Conservation (phyloP, 2,888 invertebrate genomes). For the Lepidonotus clava region DNA sequence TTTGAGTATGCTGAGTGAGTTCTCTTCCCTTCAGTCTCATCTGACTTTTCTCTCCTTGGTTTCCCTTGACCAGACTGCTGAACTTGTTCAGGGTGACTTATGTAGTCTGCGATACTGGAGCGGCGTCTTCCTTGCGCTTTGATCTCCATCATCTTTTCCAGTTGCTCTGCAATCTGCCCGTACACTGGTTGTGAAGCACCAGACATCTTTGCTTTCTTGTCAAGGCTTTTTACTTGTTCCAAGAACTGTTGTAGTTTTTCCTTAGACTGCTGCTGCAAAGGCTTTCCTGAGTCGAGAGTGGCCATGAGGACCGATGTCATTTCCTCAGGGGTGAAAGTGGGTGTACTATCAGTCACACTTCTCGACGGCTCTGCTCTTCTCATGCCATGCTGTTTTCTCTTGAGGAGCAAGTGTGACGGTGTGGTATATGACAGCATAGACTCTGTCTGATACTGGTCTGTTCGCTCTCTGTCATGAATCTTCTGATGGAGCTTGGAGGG, state of each 20-base stretch:
- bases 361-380: not conserved
- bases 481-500: not conserved
- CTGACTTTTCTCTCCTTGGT: not conserved
- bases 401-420: not conserved
- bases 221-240: not conserved
- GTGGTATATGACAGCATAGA: not conserved
- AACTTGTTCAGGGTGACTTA: slow-evolving; percentile 21
- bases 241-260: not conserved
- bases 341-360: not conserved
- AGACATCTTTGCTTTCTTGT: not conserved
- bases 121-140: not conserved
- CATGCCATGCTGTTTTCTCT: not conserved
- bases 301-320: not conserved
- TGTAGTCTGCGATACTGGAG: not conserved
- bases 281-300: not conserved
- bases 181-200: not conserved
- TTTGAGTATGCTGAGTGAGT: not conserved
- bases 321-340: not conserved
- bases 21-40: not conserved
- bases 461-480: not conserved
- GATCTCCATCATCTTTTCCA: not conserved
- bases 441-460: not conserved
- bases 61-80: no score
- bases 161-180: not conserved
- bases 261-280: not conserved